A percentile compares a stretch with the other conserved stretches of the same genome.
These are phyloP conservation scores for Pseudocheirus occidentalis DNA, from an alignment of 2,797 vertebrate species.

Conservation along the genomic window DNA sequence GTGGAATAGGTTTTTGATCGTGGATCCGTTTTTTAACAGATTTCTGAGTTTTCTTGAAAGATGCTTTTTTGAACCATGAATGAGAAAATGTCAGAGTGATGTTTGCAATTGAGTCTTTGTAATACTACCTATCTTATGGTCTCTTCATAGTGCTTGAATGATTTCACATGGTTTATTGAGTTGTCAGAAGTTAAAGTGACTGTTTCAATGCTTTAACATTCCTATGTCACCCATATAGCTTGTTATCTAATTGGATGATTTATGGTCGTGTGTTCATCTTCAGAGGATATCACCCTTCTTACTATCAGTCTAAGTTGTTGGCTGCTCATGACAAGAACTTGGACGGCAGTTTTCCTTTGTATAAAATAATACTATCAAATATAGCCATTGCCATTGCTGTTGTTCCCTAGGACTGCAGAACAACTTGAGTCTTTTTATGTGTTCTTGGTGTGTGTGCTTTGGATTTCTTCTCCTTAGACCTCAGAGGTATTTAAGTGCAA, in stretches of 20 bases:
- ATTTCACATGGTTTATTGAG: neutral
- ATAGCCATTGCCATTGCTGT: neutral
- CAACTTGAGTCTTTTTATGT: neutral
- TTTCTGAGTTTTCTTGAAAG: neutral
- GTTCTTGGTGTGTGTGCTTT: neutral
- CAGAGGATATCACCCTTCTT: neutral
- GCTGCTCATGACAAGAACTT: no score
- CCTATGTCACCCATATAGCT: neutral
- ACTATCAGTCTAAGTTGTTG: neutral
- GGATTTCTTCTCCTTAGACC: neutral
- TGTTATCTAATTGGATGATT: neutral
- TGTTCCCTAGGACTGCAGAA: neutral
- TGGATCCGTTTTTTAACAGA: neutral
- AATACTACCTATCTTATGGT: neutral
- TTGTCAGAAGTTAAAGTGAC: neutral
- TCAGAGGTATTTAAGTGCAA: neutral
- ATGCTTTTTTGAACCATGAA: neutral
- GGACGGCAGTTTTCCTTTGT: no score
- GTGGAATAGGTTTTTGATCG: neutral
- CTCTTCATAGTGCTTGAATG: neutral
- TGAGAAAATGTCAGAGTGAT: neutral
- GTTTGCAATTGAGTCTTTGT: neutral
- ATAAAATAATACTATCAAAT: no score
- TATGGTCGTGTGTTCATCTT: neutral
- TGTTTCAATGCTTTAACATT: neutral